Evolutionary conservation across 92 coral and sea anemone genomes (phyloP).

Genomic region (Porites lobata): DNA sequence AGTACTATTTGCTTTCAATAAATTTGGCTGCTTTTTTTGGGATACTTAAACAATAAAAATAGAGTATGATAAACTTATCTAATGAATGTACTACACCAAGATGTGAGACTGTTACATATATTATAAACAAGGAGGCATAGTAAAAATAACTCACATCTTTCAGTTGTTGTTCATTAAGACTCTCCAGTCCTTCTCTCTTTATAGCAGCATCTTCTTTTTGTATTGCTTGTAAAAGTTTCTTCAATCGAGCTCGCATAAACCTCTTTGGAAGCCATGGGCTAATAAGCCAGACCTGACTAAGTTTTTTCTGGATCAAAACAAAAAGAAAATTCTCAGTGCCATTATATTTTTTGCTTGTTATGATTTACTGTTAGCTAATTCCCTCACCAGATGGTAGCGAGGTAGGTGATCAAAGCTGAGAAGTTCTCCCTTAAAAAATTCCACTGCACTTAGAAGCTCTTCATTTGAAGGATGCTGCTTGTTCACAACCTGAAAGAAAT

Average conservation of each 20-base stretch:
- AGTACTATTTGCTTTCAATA: neutral
- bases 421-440: conserved; percentile 77
- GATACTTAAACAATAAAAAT: too few relatives aligned
- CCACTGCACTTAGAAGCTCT: conserved; percentile 74
- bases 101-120: too few relatives aligned
- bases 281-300: conserved; percentile 90
- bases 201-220: conserved; percentile 94
- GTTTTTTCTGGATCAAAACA: conserved; percentile 72
- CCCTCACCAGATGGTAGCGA: conserved; percentile 87
- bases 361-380: too few relatives aligned
- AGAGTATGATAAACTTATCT: too few relatives aligned
- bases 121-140: neutral
- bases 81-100: too few relatives aligned
- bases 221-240: conserved; percentile 68
- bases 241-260: conserved; percentile 77
- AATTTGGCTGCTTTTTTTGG: too few relatives aligned
- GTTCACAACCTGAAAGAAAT: conserved; percentile 67
- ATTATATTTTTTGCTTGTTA: too few relatives aligned
- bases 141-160: conserved; percentile 67
- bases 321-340: too few relatives aligned
- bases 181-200: conserved; percentile 85
- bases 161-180: conserved; percentile 79
- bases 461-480: conserved; percentile 84
- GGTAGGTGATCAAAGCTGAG: conserved; percentile 88
- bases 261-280: conserved; percentile 93